Evolutionary conservation across 2,888 invertebrate genomes (phyloP), one percentile per base, ranked within the genome.

Genomic region (Lordiphosa fenestrarum): DNA sequence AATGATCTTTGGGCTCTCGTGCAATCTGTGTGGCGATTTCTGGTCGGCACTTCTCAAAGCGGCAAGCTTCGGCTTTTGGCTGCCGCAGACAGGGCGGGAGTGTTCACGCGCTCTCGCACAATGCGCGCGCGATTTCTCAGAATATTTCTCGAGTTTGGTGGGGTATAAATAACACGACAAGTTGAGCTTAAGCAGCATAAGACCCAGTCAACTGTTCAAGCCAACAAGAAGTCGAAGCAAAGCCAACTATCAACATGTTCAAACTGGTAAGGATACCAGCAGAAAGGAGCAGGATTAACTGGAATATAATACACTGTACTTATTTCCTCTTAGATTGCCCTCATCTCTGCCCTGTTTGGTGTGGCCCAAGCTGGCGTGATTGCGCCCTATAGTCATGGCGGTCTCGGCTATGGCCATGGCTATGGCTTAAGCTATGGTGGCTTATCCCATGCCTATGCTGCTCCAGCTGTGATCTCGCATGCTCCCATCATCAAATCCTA

Each of bases 291-390:
- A 42, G 23, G 58, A 59, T 49, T 53, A 19, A 19, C 15, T 23
- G 12, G 7, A 15, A 6, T 2, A 15, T 37, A 19, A 12, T 12
- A 6, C 5, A 7, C 15, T 36, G 36, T 10, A 19, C 10, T 21
- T 4, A 47, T 5, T 23, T 37, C 6, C 69, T 5, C 68, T 4
- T 57, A 89, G 88, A 80, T 88, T 47, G 84, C 84, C 40, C 78
- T 89, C 41, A 80, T 90, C 65, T 88, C 90, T 59, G 88, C 90
- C 44, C 84, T 90, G 69, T 87, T 90, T 74, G 90, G 89, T 62
- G 89, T 88, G 52, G 88, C 87, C 67, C 90, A 88, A 60, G 90
- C 90, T 63, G 90, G 90, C 64, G 85, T 88, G 52, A 67, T 89
- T 36, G 72, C 86, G 2, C 86, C 87, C 53, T 86, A 87, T 42